Conservation (phyloP, 2,888 invertebrate genomes). For the Tricholauxania praeusta region DNA sequence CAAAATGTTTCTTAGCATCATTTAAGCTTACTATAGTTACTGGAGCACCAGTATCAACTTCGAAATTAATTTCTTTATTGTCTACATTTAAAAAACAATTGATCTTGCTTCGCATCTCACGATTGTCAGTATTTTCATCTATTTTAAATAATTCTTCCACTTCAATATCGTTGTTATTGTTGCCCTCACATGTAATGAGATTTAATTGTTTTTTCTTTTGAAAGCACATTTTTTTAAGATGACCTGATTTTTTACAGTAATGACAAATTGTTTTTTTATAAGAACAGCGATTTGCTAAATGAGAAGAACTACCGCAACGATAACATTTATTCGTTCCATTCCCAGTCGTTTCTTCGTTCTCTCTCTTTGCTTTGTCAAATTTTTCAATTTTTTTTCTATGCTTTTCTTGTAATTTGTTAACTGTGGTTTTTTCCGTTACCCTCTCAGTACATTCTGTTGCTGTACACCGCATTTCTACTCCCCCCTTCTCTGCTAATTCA, state of each 20-base stretch:
- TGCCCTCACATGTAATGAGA: slow-evolving; percentile 22
- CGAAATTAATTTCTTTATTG: slow-evolving; percentile 32
- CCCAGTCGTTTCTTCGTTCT: neutral
- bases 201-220: slow-evolving; percentile 26
- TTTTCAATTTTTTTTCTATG: neutral
- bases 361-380: neutral
- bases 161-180: neutral
- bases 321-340: slow-evolving; percentile 30
- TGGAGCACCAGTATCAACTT: slow-evolving; percentile 40
- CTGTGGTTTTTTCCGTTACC: neutral
- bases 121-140: slow-evolving; percentile 8
- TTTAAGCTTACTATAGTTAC: slow-evolving; percentile 39
- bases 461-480: neutral
- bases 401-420: slow-evolving; percentile 25
- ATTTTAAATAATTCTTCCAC: slow-evolving; percentile 36
- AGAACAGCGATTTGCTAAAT: slow-evolving; percentile 25
- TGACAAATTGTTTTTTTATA: slow-evolving; percentile 18
- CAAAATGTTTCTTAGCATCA: slow-evolving; percentile 40
- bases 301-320: slow-evolving; percentile 31
- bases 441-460: neutral
- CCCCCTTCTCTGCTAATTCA: slow-evolving; percentile 24
- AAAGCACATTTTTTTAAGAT: slow-evolving; percentile 36
- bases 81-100: slow-evolving; percentile 1
- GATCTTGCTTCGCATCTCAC: slow-evolving; percentile 1
- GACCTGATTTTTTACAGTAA: slow-evolving; percentile 37